Evolutionary conservation across 2,888 invertebrate genomes (phyloP), one percentile per base, ranked within the genome.

Genomic region (Habroteleia sp.): DNA sequence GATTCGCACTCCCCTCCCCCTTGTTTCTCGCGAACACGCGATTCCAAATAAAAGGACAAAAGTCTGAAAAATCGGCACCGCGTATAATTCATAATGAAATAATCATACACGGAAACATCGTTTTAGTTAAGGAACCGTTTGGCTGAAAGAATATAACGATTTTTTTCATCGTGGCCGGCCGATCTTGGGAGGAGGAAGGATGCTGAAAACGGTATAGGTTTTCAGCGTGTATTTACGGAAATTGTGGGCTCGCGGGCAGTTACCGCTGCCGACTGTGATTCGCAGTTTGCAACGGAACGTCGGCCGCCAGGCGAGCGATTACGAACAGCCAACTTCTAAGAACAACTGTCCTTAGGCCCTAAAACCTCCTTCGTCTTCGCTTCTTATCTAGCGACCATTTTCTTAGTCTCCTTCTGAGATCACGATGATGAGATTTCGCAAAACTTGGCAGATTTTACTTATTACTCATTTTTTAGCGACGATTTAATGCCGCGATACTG

Each of bases 161-260:
- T n/a, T n/a, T n/a, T n/a, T n/a, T n/a, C n/a, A 25, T 41, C 35
- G 1, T 8, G 14, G 58, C n/a, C 52, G 58, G 25, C 14, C 29
- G 20, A 29, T 60, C 50, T 31, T 48, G 31, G 42, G 39, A n/a
- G 54, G 35, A 56, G 29, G 33, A 42, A 46, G 39, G 46, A 44
- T 27, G 10, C 14, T 17, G 14, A 50, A 14, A 44, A 52, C 54
- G 62, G 71, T 62, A 54, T 52, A 62, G 39, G 16, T 60, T 60
- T 60, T 62, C 52, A 71, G 71, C 83, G 84, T 86, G 83, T 87
- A 87, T 85, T 87, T 87, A 87, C 86, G 83, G 83, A 87, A 87
- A 87, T 87, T 87, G 81, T 83, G 81, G 81, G 80, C 84, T 84
- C 81, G 81, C 79, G 81, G 82, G 83, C 83, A 74, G 77, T 82